Percentiles rank a stretch among this genome's conserved stretches.
These are phyloP conservation scores for Leucozona laternaria DNA, from an alignment of 2,888 invertebrate genomes.

Conservation along the genomic window DNA sequence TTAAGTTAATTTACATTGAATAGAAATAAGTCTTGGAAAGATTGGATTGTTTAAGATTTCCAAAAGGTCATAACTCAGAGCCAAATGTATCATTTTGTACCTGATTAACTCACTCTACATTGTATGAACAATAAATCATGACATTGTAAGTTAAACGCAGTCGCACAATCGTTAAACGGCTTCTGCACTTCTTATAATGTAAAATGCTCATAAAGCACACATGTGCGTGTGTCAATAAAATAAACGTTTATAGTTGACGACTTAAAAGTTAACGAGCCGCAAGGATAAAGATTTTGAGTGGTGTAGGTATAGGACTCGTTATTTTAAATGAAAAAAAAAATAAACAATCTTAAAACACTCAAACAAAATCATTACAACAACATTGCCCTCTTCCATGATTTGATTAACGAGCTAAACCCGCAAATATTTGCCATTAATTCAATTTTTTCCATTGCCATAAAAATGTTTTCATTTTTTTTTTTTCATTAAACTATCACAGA, in stretches of 20 bases:
- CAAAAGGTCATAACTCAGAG: not conserved
- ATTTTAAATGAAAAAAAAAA: not conserved
- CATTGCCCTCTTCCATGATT: not conserved
- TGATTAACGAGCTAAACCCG: slow-evolving; percentile 60
- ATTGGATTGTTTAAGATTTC: not conserved
- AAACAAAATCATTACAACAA: slow-evolving; percentile 37
- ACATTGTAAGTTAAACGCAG: not conserved
- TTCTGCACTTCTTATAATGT: not conserved
- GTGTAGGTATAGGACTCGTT: not conserved
- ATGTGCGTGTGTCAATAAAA: not conserved
- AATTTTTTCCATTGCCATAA: not conserved
- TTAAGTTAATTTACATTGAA: too few species aligned
- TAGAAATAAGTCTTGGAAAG: too few species aligned
- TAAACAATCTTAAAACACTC: slow-evolving; percentile 35
- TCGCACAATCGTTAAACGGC: not conserved
- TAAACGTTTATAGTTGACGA: not conserved
- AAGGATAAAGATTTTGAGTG: not conserved
- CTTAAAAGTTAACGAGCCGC: not conserved
- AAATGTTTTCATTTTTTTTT: not conserved
- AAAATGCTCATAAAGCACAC: not conserved
- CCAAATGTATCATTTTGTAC: not conserved
- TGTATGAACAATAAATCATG: slow-evolving; percentile 10
- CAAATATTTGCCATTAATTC: slow-evolving; percentile 39
- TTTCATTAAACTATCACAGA: slow-evolving; percentile 3
- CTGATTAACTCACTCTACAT: not conserved